Conservation (phyloP, 64 coral and sea anemone species). For the Dendrophyllia cribrosa region DNA sequence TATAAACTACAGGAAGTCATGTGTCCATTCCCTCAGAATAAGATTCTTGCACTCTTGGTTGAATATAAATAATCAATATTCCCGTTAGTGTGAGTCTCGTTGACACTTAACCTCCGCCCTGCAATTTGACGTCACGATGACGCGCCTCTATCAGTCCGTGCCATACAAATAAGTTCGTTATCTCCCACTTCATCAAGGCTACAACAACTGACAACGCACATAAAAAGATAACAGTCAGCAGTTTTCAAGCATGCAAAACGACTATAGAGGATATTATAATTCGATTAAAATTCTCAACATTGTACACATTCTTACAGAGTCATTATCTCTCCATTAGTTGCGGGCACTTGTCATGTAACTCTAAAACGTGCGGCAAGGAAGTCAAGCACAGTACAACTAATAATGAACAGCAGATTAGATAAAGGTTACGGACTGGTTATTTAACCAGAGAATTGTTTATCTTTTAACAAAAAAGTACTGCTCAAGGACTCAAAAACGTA, state of each 20-base stretch:
- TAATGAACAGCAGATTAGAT: too few species aligned
- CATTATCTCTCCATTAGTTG: background rate
- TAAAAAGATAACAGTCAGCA: background rate
- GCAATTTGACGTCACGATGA: conserved; percentile 7
- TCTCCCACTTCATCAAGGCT: background rate
- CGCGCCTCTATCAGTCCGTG: background rate
- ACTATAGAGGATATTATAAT: background rate
- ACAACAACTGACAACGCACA: background rate
- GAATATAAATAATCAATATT: background rate
- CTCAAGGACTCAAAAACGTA: too few species aligned
- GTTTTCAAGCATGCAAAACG: background rate
- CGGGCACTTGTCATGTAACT: too few species aligned
- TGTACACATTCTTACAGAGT: background rate
- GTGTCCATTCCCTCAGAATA: background rate
- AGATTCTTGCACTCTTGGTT: background rate
- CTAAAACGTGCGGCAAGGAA: too few species aligned
- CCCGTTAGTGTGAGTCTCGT: too few species aligned
- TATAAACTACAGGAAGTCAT: background rate
- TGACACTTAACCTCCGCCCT: background rate
- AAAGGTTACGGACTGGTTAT: too few species aligned
- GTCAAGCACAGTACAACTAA: too few species aligned
- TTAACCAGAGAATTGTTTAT: too few species aligned
- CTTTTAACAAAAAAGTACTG: too few species aligned
- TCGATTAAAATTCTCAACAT: conserved; percentile 16
- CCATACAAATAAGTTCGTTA: background rate